A percentile compares a stretch with the other conserved stretches of the same genome.
Evolutionary conservation across 2,113 vertebrate species (phyloP).

Genomic region (Neopipo cinnamomea): DNA sequence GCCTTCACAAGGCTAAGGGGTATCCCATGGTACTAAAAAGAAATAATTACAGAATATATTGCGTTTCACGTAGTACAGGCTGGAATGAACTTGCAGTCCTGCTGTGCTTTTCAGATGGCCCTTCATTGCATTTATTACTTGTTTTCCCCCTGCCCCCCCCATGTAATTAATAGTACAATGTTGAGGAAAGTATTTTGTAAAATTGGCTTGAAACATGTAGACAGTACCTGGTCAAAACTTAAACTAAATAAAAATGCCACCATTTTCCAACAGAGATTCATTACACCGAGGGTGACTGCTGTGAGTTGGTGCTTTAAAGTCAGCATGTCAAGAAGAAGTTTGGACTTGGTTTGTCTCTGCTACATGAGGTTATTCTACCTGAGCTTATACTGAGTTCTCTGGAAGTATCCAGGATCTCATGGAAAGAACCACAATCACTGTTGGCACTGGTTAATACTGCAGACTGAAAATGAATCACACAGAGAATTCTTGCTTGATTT

Average conservation of each 20-base stretch:
- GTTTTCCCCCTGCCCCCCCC: background rate
- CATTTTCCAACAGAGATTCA: rapidly evolving
- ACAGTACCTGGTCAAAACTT: background rate
- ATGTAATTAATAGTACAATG: background rate
- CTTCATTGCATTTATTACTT: background rate
- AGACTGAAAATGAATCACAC: background rate
- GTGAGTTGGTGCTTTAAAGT: background rate
- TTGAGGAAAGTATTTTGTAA: background rate
- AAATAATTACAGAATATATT: background rate
- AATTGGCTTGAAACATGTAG: background rate
- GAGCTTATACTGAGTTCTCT: background rate
- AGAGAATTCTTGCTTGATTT: background rate
- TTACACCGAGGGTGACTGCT: background rate
- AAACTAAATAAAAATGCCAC: background rate
- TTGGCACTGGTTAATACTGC: background rate
- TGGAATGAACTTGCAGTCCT: background rate
- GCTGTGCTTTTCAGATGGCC: background rate
- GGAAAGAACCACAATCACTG: background rate
- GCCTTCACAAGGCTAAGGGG: background rate
- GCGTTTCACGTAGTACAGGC: background rate
- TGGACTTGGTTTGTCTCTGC: background rate
- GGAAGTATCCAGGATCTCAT: background rate
- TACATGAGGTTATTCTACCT: background rate
- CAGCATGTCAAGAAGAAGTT: background rate
- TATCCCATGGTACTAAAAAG: background rate